phyloP scores from a whole-genome alignment of 2,113 vertebrate genomes.

The Neolamprologus devosi region DNA sequence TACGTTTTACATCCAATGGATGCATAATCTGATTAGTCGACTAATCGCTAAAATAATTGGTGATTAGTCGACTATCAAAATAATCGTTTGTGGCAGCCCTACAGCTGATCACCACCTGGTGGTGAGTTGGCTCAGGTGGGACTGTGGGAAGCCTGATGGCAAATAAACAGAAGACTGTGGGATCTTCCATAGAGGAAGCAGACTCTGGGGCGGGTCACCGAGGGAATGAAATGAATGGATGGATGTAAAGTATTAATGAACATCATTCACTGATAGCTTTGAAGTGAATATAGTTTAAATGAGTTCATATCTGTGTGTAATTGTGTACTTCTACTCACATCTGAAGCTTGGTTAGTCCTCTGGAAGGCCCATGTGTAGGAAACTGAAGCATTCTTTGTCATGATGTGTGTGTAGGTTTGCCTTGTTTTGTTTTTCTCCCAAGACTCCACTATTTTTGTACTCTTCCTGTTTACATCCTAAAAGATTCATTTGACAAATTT shows the following conservation, averaged over 20 bases:
- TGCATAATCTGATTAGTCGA: too few relatives aligned
- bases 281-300: not conserved
- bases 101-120: not conserved
- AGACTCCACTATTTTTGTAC: conserved; percentile 89
- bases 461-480: conserved; percentile 90
- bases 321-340: conserved; percentile 72
- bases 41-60: too few relatives aligned
- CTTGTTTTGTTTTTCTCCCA: conserved; percentile 88
- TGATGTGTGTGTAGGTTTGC: conserved; percentile 85
- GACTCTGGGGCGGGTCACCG: not conserved
- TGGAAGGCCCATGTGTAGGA: conserved; percentile 98
- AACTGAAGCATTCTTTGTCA: conserved; percentile 88
- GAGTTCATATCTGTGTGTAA: not conserved
- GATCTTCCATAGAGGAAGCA: not conserved
- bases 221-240: not conserved
- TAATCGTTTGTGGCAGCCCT: too few relatives aligned
- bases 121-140: not conserved
- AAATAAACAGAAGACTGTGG: not conserved
- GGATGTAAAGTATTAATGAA: not conserved
- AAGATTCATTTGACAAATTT: not conserved
- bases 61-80: too few relatives aligned
- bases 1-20: rapidly evolving
- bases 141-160: not conserved
- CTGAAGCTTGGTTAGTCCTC: conserved; percentile 85
- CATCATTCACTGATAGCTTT: not conserved